Base-by-base conservation (phyloP, 2,888 invertebrate species). In the Nomada flava region DNA sequence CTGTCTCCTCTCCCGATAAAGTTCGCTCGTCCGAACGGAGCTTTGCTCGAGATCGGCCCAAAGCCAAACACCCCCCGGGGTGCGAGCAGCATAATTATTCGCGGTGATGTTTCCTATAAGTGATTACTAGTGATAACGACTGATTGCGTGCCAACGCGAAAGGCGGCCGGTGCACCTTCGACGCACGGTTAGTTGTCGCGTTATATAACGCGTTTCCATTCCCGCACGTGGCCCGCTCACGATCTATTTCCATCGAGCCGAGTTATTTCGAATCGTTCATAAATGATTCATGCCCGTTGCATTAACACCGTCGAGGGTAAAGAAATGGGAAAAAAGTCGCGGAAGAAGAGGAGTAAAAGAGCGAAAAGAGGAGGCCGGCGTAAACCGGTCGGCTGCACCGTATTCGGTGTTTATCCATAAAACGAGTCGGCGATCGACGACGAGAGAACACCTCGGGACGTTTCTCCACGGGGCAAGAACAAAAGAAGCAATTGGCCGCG, bases 401-500 rank as follows among this genome's bases (percentile, higher is more conserved):
- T 83, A 79, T 84, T 84, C 83, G 83, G 79, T 62, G 76, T 76
- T 84, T 84, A 76, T 73, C 83, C 75, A 83, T 79, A 84, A 84
- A 84, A 73, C 82, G 59, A 63, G 68, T 57, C 63, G 55, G 5
- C 63, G 81, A 82, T 76, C 76, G 79, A 50, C 67, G 73, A 52
- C 18, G 10, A 29, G 67, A 67, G 59, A 52, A 70, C 84, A 65
- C 84, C 77, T 70, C 67, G 63, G 64, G 20, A 59, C 73, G 75
- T 57, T 59, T 29, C 69, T 44, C 63, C 59, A 23, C 50, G 26
- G 63, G 18, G 53, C 71, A 59, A 70, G 81, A 82, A 86, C 84
- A 84, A 83, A 86, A 86, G 86, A 79, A 79, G 77, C 82, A 63
- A 86, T 79, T 79, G 86, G 69, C 79, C 83, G 68, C 74, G 73